phyloP scores from a whole-genome alignment of 1,140 invertebrate genomes.

The Heliconius melpomene region DNA sequence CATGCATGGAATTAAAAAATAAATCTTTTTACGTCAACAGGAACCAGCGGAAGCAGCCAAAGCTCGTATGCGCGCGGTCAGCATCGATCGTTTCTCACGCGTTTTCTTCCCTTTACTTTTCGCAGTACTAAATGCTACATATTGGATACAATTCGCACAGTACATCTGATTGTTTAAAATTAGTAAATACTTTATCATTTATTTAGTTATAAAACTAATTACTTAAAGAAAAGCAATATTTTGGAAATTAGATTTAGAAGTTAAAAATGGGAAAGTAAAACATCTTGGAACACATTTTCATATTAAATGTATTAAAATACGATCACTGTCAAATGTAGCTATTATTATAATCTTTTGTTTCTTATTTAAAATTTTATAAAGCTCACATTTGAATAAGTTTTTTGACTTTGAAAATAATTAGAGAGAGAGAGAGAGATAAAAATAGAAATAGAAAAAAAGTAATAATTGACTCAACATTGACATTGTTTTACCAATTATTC shows the following conservation, averaged over 20 bases:
- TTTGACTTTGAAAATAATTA: no score
- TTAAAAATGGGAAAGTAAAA: neutral
- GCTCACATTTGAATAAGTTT: no score
- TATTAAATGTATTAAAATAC: no score
- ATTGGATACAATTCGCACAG: constrained; percentile 94
- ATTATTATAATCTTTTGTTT: no score
- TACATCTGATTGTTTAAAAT: constrained; percentile 83
- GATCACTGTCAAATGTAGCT: no score
- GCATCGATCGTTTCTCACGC: constrained; percentile 89
- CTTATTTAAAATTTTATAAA: no score
- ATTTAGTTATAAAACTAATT: neutral
- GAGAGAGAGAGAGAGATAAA: no score
- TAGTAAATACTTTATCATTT: neutral
- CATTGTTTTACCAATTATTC: no score
- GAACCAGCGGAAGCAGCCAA: constrained; percentile 84
- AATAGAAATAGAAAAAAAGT: no score
- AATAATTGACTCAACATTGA: no score
- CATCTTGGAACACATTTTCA: neutral
- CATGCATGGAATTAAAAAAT: neutral
- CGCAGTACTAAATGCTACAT: constrained; percentile 90
- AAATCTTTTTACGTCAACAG: constrained; percentile 41
- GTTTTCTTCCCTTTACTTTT: constrained; percentile 94
- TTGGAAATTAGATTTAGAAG: neutral
- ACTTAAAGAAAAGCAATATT: neutral
- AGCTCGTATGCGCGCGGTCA: constrained; percentile 88